Evolutionary conservation across 2,113 vertebrate species (phyloP).

Genomic region (Sprattus sprattus): DNA sequence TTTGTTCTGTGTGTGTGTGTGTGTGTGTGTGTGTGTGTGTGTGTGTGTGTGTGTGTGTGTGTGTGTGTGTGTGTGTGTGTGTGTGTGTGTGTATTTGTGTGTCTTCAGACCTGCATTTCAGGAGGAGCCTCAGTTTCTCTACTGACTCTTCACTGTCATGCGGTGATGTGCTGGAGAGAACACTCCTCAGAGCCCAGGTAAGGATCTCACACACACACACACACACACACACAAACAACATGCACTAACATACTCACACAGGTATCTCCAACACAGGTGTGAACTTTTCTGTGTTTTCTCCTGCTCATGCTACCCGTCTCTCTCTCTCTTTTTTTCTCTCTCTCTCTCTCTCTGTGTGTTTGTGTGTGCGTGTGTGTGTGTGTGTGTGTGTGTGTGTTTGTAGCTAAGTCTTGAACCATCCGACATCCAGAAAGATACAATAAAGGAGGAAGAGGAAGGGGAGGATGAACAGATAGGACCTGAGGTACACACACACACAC

Average conservation of each 20-base stretch:
- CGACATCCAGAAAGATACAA: conserved; percentile 62
- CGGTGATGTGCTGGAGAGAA: conserved; percentile 77
- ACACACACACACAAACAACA: neutral
- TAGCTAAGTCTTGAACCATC: conserved; percentile 69
- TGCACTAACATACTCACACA: neutral
- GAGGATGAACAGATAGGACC: conserved; percentile 50
- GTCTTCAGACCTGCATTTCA: conserved; percentile 73
- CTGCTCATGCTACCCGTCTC: neutral
- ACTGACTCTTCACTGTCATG: conserved; percentile 87
- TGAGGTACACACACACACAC: neutral
- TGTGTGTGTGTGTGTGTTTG: conserved; percentile 54
- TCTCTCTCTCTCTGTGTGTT: neutral
- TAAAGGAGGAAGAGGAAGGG: conserved; percentile 52
- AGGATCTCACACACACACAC: conserved; percentile 36
- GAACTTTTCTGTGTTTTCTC: neutral
- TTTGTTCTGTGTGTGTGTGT: neutral
- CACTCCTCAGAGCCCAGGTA: conserved; percentile 83
- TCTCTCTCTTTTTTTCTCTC: neutral
- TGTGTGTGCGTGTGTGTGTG: conserved; percentile 12
- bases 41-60: neutral
- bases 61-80: too few species aligned
- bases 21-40: conserved; percentile 3
- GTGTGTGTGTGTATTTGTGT: neutral
- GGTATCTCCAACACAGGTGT: too few species aligned
- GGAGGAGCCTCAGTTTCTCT: conserved; percentile 76